phyloP scores from a whole-genome alignment of 1,140 invertebrate genomes.

The Drosophila novamexicana region DNA sequence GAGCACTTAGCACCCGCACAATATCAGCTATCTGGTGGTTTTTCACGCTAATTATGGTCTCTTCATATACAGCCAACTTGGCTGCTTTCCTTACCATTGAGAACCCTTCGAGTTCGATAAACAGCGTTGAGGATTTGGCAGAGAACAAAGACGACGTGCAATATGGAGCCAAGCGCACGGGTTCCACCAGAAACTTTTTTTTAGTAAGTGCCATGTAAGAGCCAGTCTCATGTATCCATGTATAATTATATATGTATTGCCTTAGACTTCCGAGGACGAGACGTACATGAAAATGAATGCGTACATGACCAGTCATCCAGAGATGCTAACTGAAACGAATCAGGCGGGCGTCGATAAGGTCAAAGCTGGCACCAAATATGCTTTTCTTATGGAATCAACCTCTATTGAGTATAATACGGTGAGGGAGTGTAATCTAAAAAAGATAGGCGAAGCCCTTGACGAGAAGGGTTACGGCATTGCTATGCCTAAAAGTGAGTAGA shows the following conservation, averaged over 20 bases:
- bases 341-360: constrained; percentile 89
- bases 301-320: constrained; percentile 89
- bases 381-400: constrained; percentile 95
- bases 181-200: constrained; percentile 94
- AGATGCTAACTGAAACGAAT: constrained; percentile 89
- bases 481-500: constrained; percentile 89
- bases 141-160: constrained; percentile 88
- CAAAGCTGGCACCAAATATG: constrained; percentile 87
- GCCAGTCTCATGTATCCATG: no score
- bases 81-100: constrained; percentile 98
- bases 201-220: constrained; percentile 85
- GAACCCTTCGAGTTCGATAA: constrained; percentile 91
- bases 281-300: constrained; percentile 93
- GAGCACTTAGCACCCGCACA: constrained; percentile 91
- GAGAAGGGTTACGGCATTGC: constrained; percentile 95
- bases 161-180: constrained; percentile 94
- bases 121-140: constrained; percentile 93
- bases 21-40: constrained; percentile 96
- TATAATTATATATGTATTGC: background rate
- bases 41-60: constrained; percentile 97
- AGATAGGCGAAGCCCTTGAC: constrained; percentile 92
- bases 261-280: constrained; percentile 88
- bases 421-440: constrained; percentile 91
- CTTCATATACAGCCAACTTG: constrained; percentile 98
- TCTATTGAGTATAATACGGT: constrained; percentile 93